Percentiles rank a stretch among this genome's conserved stretches.
Evolutionary conservation across 2,113 vertebrate species (phyloP).

Genomic region (Acinonyx jubatus): DNA sequence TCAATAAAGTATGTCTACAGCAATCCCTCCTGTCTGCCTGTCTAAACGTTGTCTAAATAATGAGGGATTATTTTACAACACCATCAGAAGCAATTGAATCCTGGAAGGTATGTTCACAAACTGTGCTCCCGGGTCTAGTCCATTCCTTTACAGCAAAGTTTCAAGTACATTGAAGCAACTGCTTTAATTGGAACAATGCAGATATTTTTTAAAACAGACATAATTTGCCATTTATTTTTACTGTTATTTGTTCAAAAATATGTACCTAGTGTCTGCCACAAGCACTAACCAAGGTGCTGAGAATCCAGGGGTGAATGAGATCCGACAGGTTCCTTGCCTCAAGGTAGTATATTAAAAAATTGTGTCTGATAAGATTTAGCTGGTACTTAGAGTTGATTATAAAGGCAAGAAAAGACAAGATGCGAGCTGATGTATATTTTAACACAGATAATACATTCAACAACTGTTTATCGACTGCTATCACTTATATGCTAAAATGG

Average conservation of each 20-base stretch:
- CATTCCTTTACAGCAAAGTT: background rate
- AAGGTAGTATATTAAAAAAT: background rate
- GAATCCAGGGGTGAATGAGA: background rate
- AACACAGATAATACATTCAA: background rate
- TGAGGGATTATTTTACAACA: background rate
- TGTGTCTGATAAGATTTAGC: background rate
- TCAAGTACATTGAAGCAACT: background rate
- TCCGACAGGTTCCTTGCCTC: background rate
- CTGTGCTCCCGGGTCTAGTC: background rate
- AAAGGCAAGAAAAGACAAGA: background rate
- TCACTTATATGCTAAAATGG: background rate
- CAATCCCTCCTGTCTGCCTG: background rate
- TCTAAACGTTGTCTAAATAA: background rate
- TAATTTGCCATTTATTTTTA: background rate
- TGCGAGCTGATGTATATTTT: background rate
- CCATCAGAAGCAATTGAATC: background rate
- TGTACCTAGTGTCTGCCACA: background rate
- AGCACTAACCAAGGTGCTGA: background rate
- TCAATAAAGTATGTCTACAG: background rate
- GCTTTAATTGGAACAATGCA: background rate
- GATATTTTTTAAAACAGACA: background rate
- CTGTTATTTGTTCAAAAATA: background rate
- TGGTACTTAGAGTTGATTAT: background rate
- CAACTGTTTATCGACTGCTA: background rate
- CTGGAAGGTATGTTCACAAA: background rate